A percentile compares a stretch with the other conserved stretches of the same genome.
These are phyloP conservation scores for Tiphia femorata DNA, from an alignment of 2,888 invertebrate genomes.

Conservation along the genomic window DNA sequence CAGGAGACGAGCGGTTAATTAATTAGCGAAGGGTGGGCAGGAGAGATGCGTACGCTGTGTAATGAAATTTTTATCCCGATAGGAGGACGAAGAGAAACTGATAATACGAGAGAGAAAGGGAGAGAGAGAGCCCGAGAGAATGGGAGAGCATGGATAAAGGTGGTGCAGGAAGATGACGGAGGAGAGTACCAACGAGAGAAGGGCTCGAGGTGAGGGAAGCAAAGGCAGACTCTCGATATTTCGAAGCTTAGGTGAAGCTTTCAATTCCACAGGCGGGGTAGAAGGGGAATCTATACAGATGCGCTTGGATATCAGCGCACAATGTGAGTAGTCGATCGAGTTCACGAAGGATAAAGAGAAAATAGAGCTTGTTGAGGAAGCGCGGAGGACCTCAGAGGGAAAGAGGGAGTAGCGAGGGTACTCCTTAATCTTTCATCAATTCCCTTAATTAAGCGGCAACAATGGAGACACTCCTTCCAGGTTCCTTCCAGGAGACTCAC, in stretches of 20 bases:
- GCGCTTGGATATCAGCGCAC: conserved; percentile 34
- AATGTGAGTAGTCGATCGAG: conserved; percentile 38
- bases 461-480: conserved; percentile 46
- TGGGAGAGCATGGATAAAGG: no score
- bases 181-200: no score
- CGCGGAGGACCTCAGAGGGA: conserved; percentile 9
- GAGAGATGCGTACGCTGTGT: conserved; percentile 11
- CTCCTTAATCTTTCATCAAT: conserved; percentile 59
- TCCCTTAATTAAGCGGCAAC: conserved; percentile 60
- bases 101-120: no score
- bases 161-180: no score
- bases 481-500: conserved; percentile 14
- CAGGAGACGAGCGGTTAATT: conserved; percentile 20
- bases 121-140: no score
- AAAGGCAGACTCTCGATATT: conserved; percentile 2
- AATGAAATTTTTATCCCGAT: conserved; percentile 36
- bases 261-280: conserved; percentile 19
- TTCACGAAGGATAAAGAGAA: conserved; percentile 17
- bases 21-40: conserved; percentile 25
- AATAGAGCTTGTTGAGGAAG: conserved; percentile 2
- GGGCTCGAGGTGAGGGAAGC: no score
- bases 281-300: conserved; percentile 11
- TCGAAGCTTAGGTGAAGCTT: conserved; percentile 12
- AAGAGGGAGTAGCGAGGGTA: conserved; percentile 7
- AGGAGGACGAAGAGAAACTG: neutral